Evolutionary conservation across 30 jellyfish, hydroid and myxozoan genomes (phyloP).

Genomic region (Aurelia aurita): DNA sequence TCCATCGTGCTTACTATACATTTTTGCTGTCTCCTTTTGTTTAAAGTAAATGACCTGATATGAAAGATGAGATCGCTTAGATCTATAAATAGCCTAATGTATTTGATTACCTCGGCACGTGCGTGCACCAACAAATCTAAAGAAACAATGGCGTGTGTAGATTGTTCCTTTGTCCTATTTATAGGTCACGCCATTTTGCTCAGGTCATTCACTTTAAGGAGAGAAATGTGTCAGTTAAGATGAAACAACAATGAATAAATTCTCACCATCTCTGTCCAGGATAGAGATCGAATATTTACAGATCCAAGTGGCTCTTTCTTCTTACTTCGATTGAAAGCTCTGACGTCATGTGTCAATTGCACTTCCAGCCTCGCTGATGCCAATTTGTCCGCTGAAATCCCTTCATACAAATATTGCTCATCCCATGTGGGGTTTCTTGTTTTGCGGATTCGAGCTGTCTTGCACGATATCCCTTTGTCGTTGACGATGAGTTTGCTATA

Average conservation of each 20-base stretch:
- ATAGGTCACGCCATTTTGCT: no score
- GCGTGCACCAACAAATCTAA: no score
- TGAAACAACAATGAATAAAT: neutral
- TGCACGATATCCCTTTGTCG: constrained; percentile 57
- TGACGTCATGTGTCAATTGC: constrained; percentile 60
- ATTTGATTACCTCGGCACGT: no score
- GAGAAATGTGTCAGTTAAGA: no score
- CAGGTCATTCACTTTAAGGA: no score
- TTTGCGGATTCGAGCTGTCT: constrained; percentile 61
- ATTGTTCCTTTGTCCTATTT: no score
- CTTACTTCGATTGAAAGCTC: constrained; percentile 54
- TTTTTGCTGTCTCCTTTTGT: no score
- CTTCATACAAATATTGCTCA: constrained; percentile 67
- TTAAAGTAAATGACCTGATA: no score
- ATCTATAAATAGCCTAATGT: no score
- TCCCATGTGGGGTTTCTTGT: constrained; percentile 67
- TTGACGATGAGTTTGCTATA: constrained; percentile 25
- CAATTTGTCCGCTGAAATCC: constrained; percentile 27
- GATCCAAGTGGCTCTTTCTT: constrained; percentile 67
- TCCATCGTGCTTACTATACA: no score
- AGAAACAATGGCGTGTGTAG: no score
- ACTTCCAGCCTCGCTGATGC: constrained; percentile 45
- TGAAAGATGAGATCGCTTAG: no score
- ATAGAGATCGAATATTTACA: constrained; percentile 1
- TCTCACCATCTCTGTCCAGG: constrained; percentile 22